These are phyloP conservation scores for Ammospiza nelsoni DNA, from an alignment of 2,113 vertebrate genomes.

Conservation along the genomic window DNA sequence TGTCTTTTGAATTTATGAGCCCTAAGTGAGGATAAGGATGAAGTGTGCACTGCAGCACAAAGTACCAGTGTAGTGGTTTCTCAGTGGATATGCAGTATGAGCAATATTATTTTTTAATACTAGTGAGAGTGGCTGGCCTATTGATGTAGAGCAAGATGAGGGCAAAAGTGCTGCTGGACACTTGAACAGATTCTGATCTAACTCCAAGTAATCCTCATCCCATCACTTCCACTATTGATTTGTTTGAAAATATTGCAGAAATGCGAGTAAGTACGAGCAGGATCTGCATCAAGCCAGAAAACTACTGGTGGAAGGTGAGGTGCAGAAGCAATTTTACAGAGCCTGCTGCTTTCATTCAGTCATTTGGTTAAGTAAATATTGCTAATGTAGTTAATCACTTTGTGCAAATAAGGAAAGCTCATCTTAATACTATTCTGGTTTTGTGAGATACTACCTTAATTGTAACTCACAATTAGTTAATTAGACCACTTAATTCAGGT, in stretches of 20 bases:
- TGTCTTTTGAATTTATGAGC: conserved; percentile 12
- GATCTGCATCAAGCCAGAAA: neutral
- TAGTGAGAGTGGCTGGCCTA: neutral
- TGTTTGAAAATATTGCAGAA: neutral
- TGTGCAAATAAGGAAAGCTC: conserved; percentile 6
- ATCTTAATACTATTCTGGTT: neutral
- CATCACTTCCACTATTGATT: neutral
- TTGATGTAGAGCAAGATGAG: neutral
- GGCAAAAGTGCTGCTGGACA: neutral
- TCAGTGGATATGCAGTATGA: neutral
- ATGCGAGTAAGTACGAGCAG: neutral
- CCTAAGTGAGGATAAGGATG: neutral
- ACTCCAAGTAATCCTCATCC: neutral
- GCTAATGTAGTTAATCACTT: conserved; percentile 1
- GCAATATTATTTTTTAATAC: neutral
- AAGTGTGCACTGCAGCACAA: neutral
- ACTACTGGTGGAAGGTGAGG: neutral
- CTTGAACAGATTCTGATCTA: neutral
- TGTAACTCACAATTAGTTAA: conserved; percentile 25
- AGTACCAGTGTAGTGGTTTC: neutral
- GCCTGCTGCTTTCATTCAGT: neutral
- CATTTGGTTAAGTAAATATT: conserved; percentile 27
- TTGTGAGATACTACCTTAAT: conserved; percentile 2
- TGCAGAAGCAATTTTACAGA: neutral
- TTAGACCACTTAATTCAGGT: neutral